Base-by-base conservation (phyloP, 2,888 invertebrate species). In the Zygothrica quintamaculata region DNA sequence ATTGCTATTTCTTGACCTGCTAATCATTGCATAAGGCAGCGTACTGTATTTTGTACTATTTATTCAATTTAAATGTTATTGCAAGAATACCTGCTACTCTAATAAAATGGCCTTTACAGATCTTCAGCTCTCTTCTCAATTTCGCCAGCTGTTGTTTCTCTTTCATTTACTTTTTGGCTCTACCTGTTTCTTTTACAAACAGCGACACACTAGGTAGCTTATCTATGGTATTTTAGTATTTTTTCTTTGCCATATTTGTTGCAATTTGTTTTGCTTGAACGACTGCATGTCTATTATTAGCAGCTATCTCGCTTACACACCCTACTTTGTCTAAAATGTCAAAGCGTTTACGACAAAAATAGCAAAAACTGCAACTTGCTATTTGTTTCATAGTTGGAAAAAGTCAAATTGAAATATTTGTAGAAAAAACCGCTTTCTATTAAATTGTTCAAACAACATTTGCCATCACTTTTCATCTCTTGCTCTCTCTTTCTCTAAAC, bases 231-330 rank as follows among this genome's bases (percentile, higher is more conserved):
- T 13, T 43, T 64, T 15, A 37, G 48, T 39, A 36, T 40, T 44
- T 33, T 65, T 74, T 50, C 16, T 40, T 64, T 64, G 61, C 76
- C 74, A 65, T 77, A 55, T 68, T 74, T 64, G 74, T 47, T 36
- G 60, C 53, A 70, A 56, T 70, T 70, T 67, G 70, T 70, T 58
- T 48, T 58, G 70, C 60, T 52, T 70, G 50, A 59, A 46, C 51
- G 65, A 75, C 51, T 76, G 50, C 36, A 16, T 22, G 48, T 65
- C 60, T 46, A 22, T 57, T 58, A 55, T 58, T 53, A 53, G 29
- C 62, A 50, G 34, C 55, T 12, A 34, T 39, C 58, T 31, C 34
- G 29, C 56, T 48, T 55, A 11, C 52, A 11, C 48, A 18, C 37
- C 7, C 31, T 29, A 43, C 13, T 39, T 58, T 56, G 25, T 44